Evolutionary conservation across 1,140 invertebrate genomes (phyloP).

Genomic region (Galleria mellonella): DNA sequence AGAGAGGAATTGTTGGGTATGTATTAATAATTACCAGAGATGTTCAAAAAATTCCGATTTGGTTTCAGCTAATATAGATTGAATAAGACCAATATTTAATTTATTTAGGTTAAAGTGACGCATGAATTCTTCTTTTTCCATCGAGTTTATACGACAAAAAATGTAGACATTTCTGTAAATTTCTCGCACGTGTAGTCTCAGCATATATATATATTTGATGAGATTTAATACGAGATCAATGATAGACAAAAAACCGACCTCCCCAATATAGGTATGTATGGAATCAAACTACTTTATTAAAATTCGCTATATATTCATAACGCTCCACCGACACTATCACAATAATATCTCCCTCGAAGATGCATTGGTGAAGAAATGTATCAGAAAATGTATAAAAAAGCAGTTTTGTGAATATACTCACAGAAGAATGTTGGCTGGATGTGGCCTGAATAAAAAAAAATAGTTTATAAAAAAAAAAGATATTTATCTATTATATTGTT

Average conservation of each 20-base stretch:
- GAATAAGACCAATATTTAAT: too few relatives aligned
- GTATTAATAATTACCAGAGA: too few relatives aligned
- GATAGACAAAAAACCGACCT: conserved; percentile 1
- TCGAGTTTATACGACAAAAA: too few relatives aligned
- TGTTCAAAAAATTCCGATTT: too few relatives aligned
- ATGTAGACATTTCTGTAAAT: neutral
- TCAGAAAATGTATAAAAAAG: conserved; percentile 72
- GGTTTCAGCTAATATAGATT: too few relatives aligned
- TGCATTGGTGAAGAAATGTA: conserved; percentile 72
- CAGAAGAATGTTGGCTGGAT: conserved; percentile 12
- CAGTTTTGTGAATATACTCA: conserved; percentile 39
- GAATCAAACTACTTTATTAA: conserved; percentile 68
- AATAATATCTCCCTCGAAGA: conserved; percentile 68
- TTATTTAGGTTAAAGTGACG: too few relatives aligned
- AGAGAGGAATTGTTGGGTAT: too few relatives aligned
- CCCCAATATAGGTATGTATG: conserved; percentile 12
- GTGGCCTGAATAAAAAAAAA: neutral
- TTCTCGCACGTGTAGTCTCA: neutral
- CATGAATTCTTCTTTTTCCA: too few relatives aligned
- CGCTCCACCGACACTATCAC: conserved; percentile 63
- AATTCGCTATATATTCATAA: conserved; percentile 71
- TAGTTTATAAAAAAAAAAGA: too few relatives aligned
- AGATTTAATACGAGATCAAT: too few relatives aligned
- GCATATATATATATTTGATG: neutral
- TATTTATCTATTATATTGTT: too few relatives aligned